A percentile compares a stretch with the other conserved stretches of the same genome.
These are phyloP conservation scores for Lucilia sericata DNA, from an alignment of 1,140 invertebrate genomes.

Conservation along the genomic window DNA sequence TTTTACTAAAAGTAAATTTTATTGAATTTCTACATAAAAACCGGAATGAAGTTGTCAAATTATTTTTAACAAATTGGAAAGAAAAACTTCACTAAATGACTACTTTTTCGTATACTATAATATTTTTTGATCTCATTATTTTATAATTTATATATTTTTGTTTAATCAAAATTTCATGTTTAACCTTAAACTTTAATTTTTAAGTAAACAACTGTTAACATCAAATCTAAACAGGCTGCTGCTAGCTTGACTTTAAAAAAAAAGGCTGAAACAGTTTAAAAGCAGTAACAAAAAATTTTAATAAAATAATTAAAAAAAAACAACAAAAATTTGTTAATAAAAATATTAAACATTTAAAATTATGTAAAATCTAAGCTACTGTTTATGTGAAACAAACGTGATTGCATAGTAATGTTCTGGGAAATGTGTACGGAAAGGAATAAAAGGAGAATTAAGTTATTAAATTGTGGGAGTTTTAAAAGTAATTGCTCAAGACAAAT, in stretches of 20 bases:
- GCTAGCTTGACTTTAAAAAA: background rate
- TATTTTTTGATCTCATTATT: conserved; percentile 18
- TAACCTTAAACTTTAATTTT: conserved; percentile 22
- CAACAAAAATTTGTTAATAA: background rate
- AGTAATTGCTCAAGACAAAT: too few relatives aligned
- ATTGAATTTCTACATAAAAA: too few relatives aligned
- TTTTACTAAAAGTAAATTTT: too few relatives aligned
- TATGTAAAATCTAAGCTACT: too few relatives aligned
- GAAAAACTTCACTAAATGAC: too few relatives aligned
- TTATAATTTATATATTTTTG: background rate
- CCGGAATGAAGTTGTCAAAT: too few relatives aligned
- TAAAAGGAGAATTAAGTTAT: too few relatives aligned
- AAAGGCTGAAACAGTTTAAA: conserved; percentile 20
- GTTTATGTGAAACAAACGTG: too few relatives aligned
- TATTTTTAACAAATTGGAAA: background rate
- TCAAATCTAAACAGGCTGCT: background rate
- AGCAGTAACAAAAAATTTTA: conserved; percentile 6
- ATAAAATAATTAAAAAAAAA: background rate
- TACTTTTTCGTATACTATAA: background rate
- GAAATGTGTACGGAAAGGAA: too few relatives aligned
- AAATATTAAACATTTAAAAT: background rate
- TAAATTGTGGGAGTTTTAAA: too few relatives aligned
- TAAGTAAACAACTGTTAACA: background rate
- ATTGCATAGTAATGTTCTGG: too few relatives aligned
- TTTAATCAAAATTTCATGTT: too few relatives aligned